Evolutionary conservation across 2,113 vertebrate genomes (phyloP).

Genomic region (Fregetta grallaria): DNA sequence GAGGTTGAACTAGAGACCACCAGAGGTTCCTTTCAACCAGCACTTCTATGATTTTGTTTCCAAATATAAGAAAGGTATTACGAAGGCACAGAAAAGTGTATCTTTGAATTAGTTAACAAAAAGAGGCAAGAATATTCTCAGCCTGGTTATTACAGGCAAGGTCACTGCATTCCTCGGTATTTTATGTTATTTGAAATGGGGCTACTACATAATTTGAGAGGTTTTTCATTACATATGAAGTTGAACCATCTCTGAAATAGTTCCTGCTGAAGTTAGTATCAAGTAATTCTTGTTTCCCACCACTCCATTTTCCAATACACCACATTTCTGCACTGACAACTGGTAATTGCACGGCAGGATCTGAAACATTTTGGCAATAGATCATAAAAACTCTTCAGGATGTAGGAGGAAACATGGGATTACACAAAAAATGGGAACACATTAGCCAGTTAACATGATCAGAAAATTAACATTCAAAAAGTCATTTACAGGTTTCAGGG

Average conservation of each 20-base stretch:
- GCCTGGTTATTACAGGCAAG: background rate
- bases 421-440: constrained; percentile 16
- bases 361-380: constrained; percentile 13
- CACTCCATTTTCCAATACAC: constrained; percentile 5
- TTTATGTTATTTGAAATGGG: background rate
- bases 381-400: constrained; percentile 36
- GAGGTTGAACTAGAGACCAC: background rate
- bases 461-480: constrained; percentile 16
- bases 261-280: background rate
- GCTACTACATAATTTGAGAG: background rate
- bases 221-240: background rate
- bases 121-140: background rate
- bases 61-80: background rate
- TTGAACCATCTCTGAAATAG: background rate
- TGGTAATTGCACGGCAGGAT: constrained; percentile 18
- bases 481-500: background rate
- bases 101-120: background rate
- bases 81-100: background rate
- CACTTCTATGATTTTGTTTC: background rate
- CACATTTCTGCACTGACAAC: constrained; percentile 10
- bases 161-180: background rate
- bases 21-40: background rate
- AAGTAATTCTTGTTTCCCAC: constrained; percentile 1
- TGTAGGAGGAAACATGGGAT: constrained; percentile 26
- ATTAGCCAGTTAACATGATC: constrained; percentile 24